Percentiles rank a stretch among this genome's conserved stretches.
Conservation (phyloP, 2,888 invertebrate species). For the Dryobotodes eremita region DNA sequence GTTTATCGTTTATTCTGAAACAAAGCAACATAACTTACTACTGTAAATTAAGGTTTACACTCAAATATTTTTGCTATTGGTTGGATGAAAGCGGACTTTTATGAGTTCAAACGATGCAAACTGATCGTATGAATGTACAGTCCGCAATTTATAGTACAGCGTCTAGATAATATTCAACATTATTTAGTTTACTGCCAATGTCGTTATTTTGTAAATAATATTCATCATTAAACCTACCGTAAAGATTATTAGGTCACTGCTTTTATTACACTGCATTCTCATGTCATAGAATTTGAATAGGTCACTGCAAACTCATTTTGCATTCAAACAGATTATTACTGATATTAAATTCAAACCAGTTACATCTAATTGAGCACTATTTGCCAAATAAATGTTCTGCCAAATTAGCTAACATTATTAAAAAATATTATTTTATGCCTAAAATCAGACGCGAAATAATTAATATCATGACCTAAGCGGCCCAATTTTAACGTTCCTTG, state of each 20-base stretch:
- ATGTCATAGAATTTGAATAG: conserved; percentile 1
- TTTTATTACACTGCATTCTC: conserved; percentile 20
- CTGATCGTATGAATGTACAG: conserved; percentile 8
- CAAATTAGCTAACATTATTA: not conserved
- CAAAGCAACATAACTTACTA: conserved; percentile 39
- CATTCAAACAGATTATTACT: conserved; percentile 5
- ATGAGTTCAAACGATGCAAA: conserved; percentile 37
- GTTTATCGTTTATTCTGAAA: conserved; percentile 14
- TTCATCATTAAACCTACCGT: conserved; percentile 21
- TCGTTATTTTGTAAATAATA: conserved; percentile 47
- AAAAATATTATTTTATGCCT: conserved; percentile 10
- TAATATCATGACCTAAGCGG: conserved; percentile 38
- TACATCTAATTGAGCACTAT: not conserved
- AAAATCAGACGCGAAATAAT: conserved; percentile 17
- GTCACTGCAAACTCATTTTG: not conserved
- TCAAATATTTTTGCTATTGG: conserved; percentile 26
- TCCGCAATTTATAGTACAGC: conserved; percentile 38
- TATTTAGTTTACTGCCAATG: conserved; percentile 6
- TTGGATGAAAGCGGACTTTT: conserved; percentile 44
- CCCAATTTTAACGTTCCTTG: conserved; percentile 34
- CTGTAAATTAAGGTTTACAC: conserved; percentile 41
- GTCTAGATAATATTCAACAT: conserved; percentile 35
- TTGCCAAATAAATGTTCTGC: not conserved
- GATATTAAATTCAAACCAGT: conserved; percentile 10
- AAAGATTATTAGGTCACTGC: conserved; percentile 31